Conservation (phyloP, 2,888 invertebrate species). For the Dascillus cervinus region DNA sequence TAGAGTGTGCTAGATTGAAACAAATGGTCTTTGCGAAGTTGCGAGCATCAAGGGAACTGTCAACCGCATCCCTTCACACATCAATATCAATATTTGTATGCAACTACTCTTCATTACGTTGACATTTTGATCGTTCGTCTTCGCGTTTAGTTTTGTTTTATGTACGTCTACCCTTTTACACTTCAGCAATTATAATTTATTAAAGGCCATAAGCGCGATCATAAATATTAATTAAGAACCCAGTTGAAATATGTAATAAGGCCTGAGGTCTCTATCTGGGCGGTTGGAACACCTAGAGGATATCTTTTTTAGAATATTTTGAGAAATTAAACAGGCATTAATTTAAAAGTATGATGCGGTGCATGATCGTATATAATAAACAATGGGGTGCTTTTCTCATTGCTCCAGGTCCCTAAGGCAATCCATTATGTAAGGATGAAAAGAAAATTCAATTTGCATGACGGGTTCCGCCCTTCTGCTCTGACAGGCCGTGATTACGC, state of each 20-base stretch:
- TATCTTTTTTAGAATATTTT: no score
- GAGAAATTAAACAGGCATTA: no score
- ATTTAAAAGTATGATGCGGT: no score
- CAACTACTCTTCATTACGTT: slow-evolving; percentile 40
- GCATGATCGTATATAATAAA: slow-evolving; percentile 30
- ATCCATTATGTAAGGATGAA: slow-evolving; percentile 43
- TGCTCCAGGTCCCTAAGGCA: slow-evolving; percentile 30
- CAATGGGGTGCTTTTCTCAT: slow-evolving; percentile 33
- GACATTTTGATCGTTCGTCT: slow-evolving; percentile 38
- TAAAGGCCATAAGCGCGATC: slow-evolving; percentile 25
- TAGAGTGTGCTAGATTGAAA: slow-evolving; percentile 45
- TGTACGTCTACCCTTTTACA: slow-evolving; percentile 19
- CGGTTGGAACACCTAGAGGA: no score
- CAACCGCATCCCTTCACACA: slow-evolving; percentile 45
- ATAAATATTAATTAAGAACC: slow-evolving; percentile 33
- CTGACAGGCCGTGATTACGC: slow-evolving; percentile 43
- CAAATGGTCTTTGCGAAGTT: slow-evolving; percentile 41
- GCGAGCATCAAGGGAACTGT: slow-evolving; percentile 40
- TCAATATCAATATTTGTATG: slow-evolving; percentile 42
- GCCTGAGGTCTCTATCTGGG: no score
- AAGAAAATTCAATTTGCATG: slow-evolving; percentile 44
- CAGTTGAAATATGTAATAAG: no score
- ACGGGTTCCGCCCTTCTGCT: slow-evolving; percentile 39
- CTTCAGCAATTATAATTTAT: slow-evolving; percentile 31
- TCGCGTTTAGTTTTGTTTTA: slow-evolving; percentile 21